Evolutionary conservation across 2,888 invertebrate genomes (phyloP).

Genomic region (Saturnia japonica): DNA sequence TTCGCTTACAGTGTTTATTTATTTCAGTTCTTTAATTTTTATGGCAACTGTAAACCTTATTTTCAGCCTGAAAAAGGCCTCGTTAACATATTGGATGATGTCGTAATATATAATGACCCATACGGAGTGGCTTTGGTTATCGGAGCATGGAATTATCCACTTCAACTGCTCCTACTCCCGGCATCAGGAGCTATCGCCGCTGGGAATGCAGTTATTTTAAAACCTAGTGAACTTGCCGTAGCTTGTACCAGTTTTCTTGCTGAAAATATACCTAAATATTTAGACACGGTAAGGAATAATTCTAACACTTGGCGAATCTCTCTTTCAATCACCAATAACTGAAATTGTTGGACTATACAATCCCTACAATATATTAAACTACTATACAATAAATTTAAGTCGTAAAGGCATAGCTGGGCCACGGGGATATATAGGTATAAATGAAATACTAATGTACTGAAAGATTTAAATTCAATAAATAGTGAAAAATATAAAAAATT

Average conservation of each 20-base stretch:
- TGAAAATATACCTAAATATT: slow-evolving; percentile 91
- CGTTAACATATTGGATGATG: slow-evolving; percentile 87
- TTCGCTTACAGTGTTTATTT: no score
- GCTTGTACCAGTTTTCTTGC: slow-evolving; percentile 87
- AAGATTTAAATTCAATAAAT: no score
- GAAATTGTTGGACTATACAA: no score
- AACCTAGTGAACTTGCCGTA: slow-evolving; percentile 94
- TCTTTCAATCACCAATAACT: not conserved
- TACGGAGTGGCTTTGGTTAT: slow-evolving; percentile 94
- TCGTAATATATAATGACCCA: slow-evolving; percentile 91
- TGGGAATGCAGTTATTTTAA: slow-evolving; percentile 95
- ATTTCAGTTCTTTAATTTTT: no score
- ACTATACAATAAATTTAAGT: no score
- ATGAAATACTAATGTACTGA: no score
- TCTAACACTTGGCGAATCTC: not conserved
- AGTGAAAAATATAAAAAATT: no score
- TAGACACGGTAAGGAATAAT: slow-evolving; percentile 86
- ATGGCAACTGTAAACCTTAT: not conserved
- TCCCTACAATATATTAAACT: no score
- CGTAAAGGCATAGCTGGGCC: no score
- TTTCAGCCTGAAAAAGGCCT: slow-evolving; percentile 85
- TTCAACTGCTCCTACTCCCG: slow-evolving; percentile 91
- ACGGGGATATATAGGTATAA: no score
- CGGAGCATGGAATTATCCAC: slow-evolving; percentile 98
- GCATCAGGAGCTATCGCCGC: slow-evolving; percentile 94